A percentile compares a stretch with the other conserved stretches of the same genome.
These are phyloP conservation scores for Orchesella flavescens DNA, from an alignment of 2,888 invertebrate species.

Conservation along the genomic window DNA sequence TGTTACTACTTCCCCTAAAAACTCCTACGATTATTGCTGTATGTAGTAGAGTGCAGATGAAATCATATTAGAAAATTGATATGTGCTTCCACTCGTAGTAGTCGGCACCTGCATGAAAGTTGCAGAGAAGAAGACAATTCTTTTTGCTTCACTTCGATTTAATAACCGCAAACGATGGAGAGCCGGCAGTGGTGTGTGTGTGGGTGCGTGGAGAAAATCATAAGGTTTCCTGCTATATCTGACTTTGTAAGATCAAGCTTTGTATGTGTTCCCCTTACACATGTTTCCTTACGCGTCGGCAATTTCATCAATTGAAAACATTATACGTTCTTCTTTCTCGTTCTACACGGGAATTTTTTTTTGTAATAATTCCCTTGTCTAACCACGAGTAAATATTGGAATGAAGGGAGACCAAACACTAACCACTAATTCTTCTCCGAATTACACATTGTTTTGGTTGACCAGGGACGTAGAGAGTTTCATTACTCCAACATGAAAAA, in stretches of 20 bases:
- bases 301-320: slow-evolving; percentile 25
- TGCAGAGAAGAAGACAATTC: too few relatives aligned
- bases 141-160: slow-evolving; percentile 44
- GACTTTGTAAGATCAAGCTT: neutral
- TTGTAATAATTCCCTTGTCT: neutral
- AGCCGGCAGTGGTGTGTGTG: too few relatives aligned
- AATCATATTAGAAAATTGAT: too few relatives aligned
- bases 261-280: slow-evolving; percentile 16
- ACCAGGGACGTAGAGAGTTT: slow-evolving; percentile 17
- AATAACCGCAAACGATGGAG: slow-evolving; percentile 57
- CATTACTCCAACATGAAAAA: neutral
- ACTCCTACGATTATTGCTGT: too few relatives aligned
- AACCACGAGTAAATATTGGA: neutral
- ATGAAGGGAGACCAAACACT: neutral
- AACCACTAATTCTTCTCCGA: slow-evolving; percentile 35
- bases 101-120: too few relatives aligned
- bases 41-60: too few relatives aligned
- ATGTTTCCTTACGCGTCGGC: slow-evolving; percentile 46
- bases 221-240: slow-evolving; percentile 28
- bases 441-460: slow-evolving; percentile 35
- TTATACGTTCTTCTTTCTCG: neutral
- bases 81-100: too few relatives aligned
- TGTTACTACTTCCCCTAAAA: too few relatives aligned
- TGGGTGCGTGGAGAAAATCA: too few relatives aligned
- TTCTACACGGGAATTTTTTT: slow-evolving; percentile 7